phyloP scores from a whole-genome alignment of 2,888 invertebrate species.

The Pyrrhosoma nymphula region DNA sequence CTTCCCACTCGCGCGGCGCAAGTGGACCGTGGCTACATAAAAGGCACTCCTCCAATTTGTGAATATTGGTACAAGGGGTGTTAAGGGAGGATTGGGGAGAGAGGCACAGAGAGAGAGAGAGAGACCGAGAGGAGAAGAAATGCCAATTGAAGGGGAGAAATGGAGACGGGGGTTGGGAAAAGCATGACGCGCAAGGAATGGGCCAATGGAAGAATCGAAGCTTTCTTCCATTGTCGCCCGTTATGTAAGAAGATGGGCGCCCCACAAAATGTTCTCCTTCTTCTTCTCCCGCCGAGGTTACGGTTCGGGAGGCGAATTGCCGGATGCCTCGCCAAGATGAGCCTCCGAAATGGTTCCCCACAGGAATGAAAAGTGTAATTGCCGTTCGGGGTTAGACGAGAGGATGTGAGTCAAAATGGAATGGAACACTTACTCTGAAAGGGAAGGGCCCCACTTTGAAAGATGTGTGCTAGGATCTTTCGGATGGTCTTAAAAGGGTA shows the following conservation, averaged over 20 bases:
- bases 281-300: neutral
- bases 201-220: neutral
- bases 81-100: neutral
- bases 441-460: neutral
- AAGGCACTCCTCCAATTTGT: constrained; percentile 27
- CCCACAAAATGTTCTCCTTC: neutral
- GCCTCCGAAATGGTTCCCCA: neutral
- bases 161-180: neutral
- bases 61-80: neutral
- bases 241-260: neutral
- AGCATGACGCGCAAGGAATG: neutral
- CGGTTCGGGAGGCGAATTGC: neutral
- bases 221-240: neutral
- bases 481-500: neutral
- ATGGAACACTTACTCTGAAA: neutral
- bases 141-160: neutral
- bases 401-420: neutral
- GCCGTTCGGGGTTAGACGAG: neutral
- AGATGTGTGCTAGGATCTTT: neutral
- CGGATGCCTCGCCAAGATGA: neutral
- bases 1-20: neutral
- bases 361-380: constrained; percentile 13
- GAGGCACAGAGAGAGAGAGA: neutral
- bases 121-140: neutral
- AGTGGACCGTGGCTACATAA: constrained; percentile 8